Evolutionary conservation across 2,113 vertebrate genomes (phyloP).

Genomic region (Tetrao urogallus): DNA sequence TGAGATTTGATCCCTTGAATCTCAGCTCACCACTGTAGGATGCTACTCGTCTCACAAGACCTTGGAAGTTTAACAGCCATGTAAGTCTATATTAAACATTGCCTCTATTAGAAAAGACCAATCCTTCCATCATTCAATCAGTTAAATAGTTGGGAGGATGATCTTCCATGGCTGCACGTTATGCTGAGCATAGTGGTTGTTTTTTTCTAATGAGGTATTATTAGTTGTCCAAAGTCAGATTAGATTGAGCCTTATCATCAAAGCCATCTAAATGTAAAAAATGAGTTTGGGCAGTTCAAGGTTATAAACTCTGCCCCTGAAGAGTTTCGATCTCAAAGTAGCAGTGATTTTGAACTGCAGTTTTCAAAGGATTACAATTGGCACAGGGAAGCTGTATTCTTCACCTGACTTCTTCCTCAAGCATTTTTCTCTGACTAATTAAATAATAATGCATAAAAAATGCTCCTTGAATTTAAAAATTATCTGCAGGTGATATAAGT

Average conservation of each 20-base stretch:
- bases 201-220: background rate
- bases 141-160: background rate
- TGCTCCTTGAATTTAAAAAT: background rate
- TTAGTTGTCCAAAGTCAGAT: background rate
- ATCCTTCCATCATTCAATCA: background rate
- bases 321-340: constrained; percentile 24
- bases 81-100: background rate
- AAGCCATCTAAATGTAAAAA: background rate
- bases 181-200: background rate
- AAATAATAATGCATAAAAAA: background rate
- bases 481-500: background rate
- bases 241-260: fast-evolving
- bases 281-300: background rate
- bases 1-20: background rate
- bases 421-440: background rate
- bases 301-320: constrained; percentile 29
- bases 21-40: background rate
- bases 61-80: background rate
- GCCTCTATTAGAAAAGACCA: background rate
- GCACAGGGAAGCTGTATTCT: background rate
- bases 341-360: background rate
- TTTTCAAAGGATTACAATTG: background rate
- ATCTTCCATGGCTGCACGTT: background rate
- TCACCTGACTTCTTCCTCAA: constrained; percentile 26
- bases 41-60: background rate